Evolutionary conservation across 2,113 vertebrate species (phyloP), one percentile per base, ranked within the genome.

Genomic region (Sarotherodon lohbergeri): DNA sequence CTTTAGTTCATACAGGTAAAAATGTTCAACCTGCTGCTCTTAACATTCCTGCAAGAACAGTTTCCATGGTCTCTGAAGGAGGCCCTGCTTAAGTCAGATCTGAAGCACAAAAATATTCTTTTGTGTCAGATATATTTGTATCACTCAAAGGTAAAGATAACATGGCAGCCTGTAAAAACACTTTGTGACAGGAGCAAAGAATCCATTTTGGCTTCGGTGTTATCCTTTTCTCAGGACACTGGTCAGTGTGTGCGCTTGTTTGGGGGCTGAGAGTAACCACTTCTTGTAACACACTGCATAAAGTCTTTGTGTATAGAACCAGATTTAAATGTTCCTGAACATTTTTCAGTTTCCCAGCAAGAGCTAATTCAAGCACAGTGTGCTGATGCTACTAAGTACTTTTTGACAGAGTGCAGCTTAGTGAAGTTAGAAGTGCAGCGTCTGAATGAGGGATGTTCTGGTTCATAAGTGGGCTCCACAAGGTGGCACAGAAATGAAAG

Each of bases 141-240:
- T 59, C 56, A 29, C 56, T 59, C 52, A 55, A 5, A 59, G 56
- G 56, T 59, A 14, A 57, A 14, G 55, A 0, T 27, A 57, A 57
- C 55, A 27, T 0, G 55, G 1, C 12, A 13, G 55, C 22, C 24
- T 27, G 55, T 13, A 0, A 27, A 56, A 56, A 56, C 55, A 7
- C 9, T 9, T 7, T 52, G 48, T 54, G 50, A 54, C 50, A 54
- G 50, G 19, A 54, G 50, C 50, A n/a, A 54, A 10, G 19, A 5
- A 54, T 54, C 19, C 19, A 5, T 54, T 54, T 54, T 54, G 22
- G 22, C 55, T 0, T 57, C 1, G 3, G 0, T 57, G 22, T 57
- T 2, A 0, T 29, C 24, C 13, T 57, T 29, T 8, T 29, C 24
- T 57, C 56, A 57, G 56, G 56, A 57, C 4, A 27, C 1, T 0